These are phyloP conservation scores for Hydrolagus affinis DNA, from an alignment of 2,113 vertebrate species.

Conservation along the genomic window DNA sequence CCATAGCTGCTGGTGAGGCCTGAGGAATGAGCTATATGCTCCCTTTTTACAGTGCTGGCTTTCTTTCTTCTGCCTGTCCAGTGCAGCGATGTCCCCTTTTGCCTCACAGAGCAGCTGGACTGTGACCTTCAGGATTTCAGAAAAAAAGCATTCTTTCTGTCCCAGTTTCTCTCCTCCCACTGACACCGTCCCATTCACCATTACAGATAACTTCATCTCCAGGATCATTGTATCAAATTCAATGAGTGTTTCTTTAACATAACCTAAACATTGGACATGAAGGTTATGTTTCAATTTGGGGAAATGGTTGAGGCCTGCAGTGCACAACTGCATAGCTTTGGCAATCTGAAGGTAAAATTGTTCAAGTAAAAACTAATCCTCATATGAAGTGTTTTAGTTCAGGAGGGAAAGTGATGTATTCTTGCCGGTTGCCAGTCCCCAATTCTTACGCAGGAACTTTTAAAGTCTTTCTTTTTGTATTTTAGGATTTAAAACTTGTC, in stretches of 20 bases:
- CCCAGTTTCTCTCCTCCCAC: slow-evolving; percentile 86
- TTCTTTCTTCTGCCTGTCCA: slow-evolving; percentile 72
- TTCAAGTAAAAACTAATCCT: background rate
- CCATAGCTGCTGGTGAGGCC: background rate
- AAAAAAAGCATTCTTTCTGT: slow-evolving; percentile 79
- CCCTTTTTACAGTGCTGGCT: slow-evolving; percentile 51
- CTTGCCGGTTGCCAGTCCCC: background rate
- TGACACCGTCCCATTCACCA: slow-evolving; percentile 89
- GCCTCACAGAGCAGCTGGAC: slow-evolving; percentile 87
- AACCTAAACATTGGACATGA: slow-evolving; percentile 74
- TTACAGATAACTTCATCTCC: slow-evolving; percentile 96
- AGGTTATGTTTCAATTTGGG: slow-evolving; percentile 81
- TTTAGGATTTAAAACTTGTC: background rate
- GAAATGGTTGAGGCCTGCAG: background rate
- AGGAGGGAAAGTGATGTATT: background rate
- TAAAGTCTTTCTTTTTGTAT: background rate
- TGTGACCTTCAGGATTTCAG: slow-evolving; percentile 84
- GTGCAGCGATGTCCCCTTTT: slow-evolving; percentile 80
- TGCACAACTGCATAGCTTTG: background rate
- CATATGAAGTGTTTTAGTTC: no score
- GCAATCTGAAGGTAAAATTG: background rate
- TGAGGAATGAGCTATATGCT: slow-evolving; percentile 13
- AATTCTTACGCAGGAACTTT: background rate
- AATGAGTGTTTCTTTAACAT: slow-evolving; percentile 78
- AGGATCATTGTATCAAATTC: slow-evolving; percentile 97